Evolutionary conservation across 2,888 invertebrate species (phyloP).

Genomic region (Oegoconia quadripuncta): DNA sequence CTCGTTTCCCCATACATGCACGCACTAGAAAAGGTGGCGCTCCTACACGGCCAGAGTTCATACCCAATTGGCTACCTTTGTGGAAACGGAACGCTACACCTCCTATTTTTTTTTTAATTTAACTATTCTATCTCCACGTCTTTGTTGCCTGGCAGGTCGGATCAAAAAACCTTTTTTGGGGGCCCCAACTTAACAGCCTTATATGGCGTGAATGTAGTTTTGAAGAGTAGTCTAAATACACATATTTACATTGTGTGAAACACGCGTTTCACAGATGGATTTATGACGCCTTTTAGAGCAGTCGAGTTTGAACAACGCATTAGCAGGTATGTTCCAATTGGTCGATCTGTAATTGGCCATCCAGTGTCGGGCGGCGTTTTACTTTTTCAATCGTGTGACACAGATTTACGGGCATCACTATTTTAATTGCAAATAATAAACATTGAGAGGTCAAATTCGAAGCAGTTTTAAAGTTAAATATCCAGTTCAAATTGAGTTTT

Average conservation of each 20-base stretch:
- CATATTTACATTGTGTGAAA: slow-evolving; percentile 49
- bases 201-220: slow-evolving; percentile 28
- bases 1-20: slow-evolving; percentile 32
- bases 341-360: slow-evolving; percentile 36
- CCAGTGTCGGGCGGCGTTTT: slow-evolving; percentile 11
- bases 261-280: slow-evolving; percentile 43
- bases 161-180: slow-evolving; percentile 46
- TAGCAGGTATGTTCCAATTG: slow-evolving; percentile 52
- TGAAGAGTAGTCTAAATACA: slow-evolving; percentile 49
- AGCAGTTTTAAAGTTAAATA: not conserved
- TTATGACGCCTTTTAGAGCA: slow-evolving; percentile 50
- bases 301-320: slow-evolving; percentile 44
- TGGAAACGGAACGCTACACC: slow-evolving; percentile 53
- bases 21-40: slow-evolving; percentile 39
- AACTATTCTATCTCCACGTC: slow-evolving; percentile 54
- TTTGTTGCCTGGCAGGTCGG: slow-evolving; percentile 46
- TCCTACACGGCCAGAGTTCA: slow-evolving; percentile 34
- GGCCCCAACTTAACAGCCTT: slow-evolving; percentile 22
- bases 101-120: slow-evolving; percentile 56
- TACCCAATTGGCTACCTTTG: slow-evolving; percentile 34
- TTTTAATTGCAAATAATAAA: slow-evolving; percentile 16
- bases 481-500: slow-evolving; percentile 29
- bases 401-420: slow-evolving; percentile 8
- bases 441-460: slow-evolving; percentile 6
- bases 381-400: slow-evolving; percentile 20